Conservation (phyloP, 2,797 vertebrate species). For the Hoplostethus atlanticus region DNA sequence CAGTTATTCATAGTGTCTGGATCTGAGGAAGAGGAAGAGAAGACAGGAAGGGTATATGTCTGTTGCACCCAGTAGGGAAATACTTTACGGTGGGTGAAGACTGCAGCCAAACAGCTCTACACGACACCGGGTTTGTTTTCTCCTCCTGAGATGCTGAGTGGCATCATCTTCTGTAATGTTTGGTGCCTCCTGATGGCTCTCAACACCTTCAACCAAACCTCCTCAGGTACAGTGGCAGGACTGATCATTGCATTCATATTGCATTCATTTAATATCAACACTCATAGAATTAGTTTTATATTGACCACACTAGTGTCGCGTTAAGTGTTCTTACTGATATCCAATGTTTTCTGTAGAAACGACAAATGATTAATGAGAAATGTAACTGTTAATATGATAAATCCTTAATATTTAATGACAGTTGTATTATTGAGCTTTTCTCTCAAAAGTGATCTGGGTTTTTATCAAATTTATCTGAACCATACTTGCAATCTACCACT, state of each 20-base stretch:
- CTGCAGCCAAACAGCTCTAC: slow-evolving; percentile 7
- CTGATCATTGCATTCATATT: too few relatives aligned
- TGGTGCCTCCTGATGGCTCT: slow-evolving; percentile 32
- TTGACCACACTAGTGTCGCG: too few relatives aligned
- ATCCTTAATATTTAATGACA: too few relatives aligned
- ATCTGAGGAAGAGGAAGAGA: slow-evolving; percentile 33
- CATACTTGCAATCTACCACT: too few relatives aligned
- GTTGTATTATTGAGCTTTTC: too few relatives aligned
- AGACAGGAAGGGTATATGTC: slow-evolving; percentile 10
- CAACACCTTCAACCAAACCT: slow-evolving; percentile 20
- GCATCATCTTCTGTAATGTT: slow-evolving; percentile 17
- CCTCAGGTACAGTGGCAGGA: slow-evolving; percentile 42
- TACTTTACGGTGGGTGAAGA: not conserved
- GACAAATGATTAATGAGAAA: too few relatives aligned
- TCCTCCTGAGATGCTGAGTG: slow-evolving; percentile 47
- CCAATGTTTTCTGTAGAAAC: too few relatives aligned
- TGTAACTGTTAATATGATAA: too few relatives aligned
- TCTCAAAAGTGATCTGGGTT: too few relatives aligned
- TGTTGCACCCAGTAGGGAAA: not conserved
- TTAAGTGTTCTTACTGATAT: not conserved
- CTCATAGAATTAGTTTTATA: too few relatives aligned
- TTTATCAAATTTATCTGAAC: too few relatives aligned
- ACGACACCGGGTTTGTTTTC: not conserved
- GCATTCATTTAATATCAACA: too few relatives aligned
- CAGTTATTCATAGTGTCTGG: not conserved